A percentile compares a stretch with the other conserved stretches of the same genome.
Conservation (phyloP, 2,888 invertebrate species). For the Eupithecia tripunctaria region DNA sequence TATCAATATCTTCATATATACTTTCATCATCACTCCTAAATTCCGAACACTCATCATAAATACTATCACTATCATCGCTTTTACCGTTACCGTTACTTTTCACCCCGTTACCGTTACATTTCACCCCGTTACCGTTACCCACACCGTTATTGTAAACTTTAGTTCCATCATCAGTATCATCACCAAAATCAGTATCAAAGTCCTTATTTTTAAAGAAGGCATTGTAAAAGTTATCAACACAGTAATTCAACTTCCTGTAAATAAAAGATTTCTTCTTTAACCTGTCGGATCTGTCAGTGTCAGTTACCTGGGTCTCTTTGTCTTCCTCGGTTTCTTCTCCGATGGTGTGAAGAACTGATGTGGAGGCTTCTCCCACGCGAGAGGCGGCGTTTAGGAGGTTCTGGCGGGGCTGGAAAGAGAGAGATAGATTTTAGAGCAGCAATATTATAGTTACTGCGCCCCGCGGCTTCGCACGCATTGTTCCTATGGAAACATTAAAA, state of each 20-base stretch:
- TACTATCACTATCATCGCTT: conserved; percentile 43
- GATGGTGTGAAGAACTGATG: conserved; percentile 95
- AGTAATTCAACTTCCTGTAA: conserved; percentile 78
- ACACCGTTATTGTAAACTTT: conserved; percentile 17
- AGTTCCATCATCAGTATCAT: conserved; percentile 38
- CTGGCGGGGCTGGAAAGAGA: conserved; percentile 90
- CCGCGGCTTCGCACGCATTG: no score
- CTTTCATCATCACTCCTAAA: conserved; percentile 64
- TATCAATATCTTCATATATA: conserved; percentile 73
- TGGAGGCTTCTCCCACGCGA: conserved; percentile 97
- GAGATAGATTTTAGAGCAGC: background rate
- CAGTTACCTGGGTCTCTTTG: conserved; percentile 88
- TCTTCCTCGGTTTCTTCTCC: conserved; percentile 95
- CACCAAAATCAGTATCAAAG: conserved; percentile 61
- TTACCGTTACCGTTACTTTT: conserved; percentile 18
- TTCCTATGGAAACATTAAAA: no score
- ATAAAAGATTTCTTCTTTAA: conserved; percentile 68
- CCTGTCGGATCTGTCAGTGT: conserved; percentile 34
- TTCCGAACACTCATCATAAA: conserved; percentile 44
- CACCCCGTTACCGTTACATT: background rate
- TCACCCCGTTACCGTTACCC: conserved; percentile 7
- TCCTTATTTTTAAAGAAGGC: conserved; percentile 73
- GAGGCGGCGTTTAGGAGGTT: conserved; percentile 97
- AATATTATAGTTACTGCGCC: background rate
- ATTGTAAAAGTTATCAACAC: conserved; percentile 80